A percentile compares a stretch with the other conserved stretches of the same genome.
Evolutionary conservation across 2,113 vertebrate species (phyloP).

Genomic region (Spilogale gracilis): DNA sequence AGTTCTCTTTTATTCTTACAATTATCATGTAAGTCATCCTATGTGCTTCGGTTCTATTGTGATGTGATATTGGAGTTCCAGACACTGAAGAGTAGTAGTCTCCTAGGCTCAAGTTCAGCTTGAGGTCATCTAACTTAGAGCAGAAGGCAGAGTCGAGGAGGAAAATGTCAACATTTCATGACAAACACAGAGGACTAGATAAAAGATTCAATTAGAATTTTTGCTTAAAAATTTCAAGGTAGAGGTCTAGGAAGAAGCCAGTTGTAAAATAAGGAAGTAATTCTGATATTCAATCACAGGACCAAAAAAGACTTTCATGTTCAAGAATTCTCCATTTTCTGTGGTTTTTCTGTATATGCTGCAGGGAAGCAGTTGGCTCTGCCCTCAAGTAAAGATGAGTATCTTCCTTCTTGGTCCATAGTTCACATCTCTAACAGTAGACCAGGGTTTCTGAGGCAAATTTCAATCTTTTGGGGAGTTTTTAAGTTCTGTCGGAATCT

Average conservation of each 20-base stretch:
- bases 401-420: not conserved
- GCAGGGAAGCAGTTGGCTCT: not conserved
- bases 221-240: not conserved
- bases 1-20: not conserved
- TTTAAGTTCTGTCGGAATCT: not conserved
- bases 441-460: not conserved
- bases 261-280: not conserved
- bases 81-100: not conserved
- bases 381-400: not conserved
- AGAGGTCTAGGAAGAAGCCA: not conserved
- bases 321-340: not conserved
- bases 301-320: not conserved
- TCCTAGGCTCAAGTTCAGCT: not conserved
- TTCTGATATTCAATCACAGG: not conserved
- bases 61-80: not conserved
- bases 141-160: not conserved
- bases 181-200: not conserved
- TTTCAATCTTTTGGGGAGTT: not conserved
- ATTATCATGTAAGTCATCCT: not conserved
- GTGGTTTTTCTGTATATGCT: not conserved
- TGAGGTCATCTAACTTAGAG: not conserved
- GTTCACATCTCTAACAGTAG: not conserved
- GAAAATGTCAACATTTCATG: not conserved
- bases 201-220: not conserved
- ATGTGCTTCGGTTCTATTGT: not conserved